Evolutionary conservation across 2,797 vertebrate genomes (phyloP), one percentile per base, ranked within the genome.

Genomic region (Poeciliopsis gracilis): DNA sequence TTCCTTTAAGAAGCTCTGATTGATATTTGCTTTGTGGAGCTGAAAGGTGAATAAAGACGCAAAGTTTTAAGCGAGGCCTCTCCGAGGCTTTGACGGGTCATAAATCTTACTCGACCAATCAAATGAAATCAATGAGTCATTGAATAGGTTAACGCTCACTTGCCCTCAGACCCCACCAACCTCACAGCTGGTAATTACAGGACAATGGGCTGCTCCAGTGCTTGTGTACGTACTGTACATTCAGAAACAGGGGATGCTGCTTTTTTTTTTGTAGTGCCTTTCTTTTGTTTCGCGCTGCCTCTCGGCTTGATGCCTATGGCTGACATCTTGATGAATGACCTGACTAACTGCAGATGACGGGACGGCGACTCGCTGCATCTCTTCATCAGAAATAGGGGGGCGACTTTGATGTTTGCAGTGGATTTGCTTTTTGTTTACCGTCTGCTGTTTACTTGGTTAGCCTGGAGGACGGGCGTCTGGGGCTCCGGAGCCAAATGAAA

Each of bases 241-340:
- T 66, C 51, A 81, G 16, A 55, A 30, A 74, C 70, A 36, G 45
- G 43, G 36, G 36, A 43, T 49, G 16, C 3, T 30, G 16, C 2
- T 28, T 20, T 63, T 61, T 36, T 66, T 20, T 63, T 61, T 36
- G 38, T 23, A 41, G 38, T 12, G 63, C 63, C 3, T 67, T 41
- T 41, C 63, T 66, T 1, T 49, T 47, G 66, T 73, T 16, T 36
- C 2, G 51, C 11, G 78, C 46, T 75, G 76, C 49, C 46, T 15
- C 25, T 51, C 41, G 6, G 71, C 66, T 57, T 51, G 70, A 49
- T 51, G 47, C 47, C 76, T 77, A 72, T 82, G 9, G 86, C 53
- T 75, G 90, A 90, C 15, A 57, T 72, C 82, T 86, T 88, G 87
- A 92, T 76, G 84, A 81, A 88, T 82, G 82, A 49, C 75, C 69